A percentile compares a stretch with the other conserved stretches of the same genome.
These are phyloP conservation scores for Papilio polyxenes DNA, from an alignment of 1,140 invertebrate genomes.

Conservation along the genomic window DNA sequence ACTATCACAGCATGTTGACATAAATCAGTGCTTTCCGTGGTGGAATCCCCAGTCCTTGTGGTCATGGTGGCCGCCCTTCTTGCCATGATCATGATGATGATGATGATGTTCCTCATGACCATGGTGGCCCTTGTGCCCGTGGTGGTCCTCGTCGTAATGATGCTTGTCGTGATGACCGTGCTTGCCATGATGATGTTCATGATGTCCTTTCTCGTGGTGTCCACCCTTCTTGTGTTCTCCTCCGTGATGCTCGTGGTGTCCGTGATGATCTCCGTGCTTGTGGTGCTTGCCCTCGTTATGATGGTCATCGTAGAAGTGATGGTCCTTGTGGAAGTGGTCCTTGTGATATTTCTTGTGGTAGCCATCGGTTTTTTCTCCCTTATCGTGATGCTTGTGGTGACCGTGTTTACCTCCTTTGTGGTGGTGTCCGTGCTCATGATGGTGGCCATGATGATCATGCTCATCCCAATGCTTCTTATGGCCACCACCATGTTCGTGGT, in stretches of 20 bases:
- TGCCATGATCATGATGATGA: slow-evolving; percentile 69
- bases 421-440: slow-evolving; percentile 73
- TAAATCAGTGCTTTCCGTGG: slow-evolving; percentile 70
- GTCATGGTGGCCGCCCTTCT: slow-evolving; percentile 69
- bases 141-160: slow-evolving; percentile 68
- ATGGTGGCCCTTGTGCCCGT: slow-evolving; percentile 71
- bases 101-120: slow-evolving; percentile 75
- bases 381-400: slow-evolving; percentile 72
- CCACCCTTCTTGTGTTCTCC: slow-evolving; percentile 73
- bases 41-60: slow-evolving; percentile 76
- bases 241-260: slow-evolving; percentile 66
- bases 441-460: slow-evolving; percentile 70
- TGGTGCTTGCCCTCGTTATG: slow-evolving; percentile 74
- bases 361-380: slow-evolving; percentile 71
- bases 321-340: slow-evolving; percentile 74
- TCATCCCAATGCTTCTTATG: slow-evolving; percentile 74
- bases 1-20: slow-evolving; percentile 65
- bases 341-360: slow-evolving; percentile 77
- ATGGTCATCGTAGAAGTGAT: slow-evolving; percentile 75
- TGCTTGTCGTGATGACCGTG: slow-evolving; percentile 71
- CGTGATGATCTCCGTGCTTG: slow-evolving; percentile 71
- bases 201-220: slow-evolving; percentile 66
- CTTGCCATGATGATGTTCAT: slow-evolving; percentile 70
- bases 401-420: slow-evolving; percentile 74
- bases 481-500: slow-evolving; percentile 67